Evolutionary conservation across 2,888 invertebrate genomes (phyloP), one percentile per base, ranked within the genome.

Genomic region (Bhutanitis thaidina): DNA sequence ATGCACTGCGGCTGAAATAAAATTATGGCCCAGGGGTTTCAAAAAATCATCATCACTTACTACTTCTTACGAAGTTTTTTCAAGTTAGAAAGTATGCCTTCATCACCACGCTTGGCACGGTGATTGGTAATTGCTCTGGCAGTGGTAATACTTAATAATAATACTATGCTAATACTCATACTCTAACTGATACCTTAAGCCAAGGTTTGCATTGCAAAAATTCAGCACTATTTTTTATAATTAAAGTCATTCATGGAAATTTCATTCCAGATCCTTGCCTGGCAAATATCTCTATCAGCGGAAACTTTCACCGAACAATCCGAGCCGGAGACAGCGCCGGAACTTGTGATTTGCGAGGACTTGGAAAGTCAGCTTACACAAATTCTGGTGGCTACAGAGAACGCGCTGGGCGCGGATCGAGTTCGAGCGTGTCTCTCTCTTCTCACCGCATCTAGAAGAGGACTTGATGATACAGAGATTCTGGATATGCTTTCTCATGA

Each of bases 391-490:
- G 92, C 92, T 53, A 83, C 93, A 25, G 94, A 94, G 74, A 90
- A 90, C 1, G 93, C 94, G 43, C 85, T 95, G 40, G 94, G 94
- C 0, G 85, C 88, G 34, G 92, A 92, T 25, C 90, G 92, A 56
- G 93, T 94, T 12, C 91, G 91, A 68, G 88, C 91, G 44, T 92
- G 95, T 46, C 82, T 96, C 32, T 92, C 95, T 1, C 90, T 96
- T 54, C 83, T 96, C 52, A 92, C 94, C 0, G 93, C 94, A 2
- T 92, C 96, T 7, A 91, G 94, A 48, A 92, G 94, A 70, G 97
- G 97, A 1, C 88, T 97, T 39, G 93, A 94, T 14, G 95, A 95
- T 68, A 94, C 94, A 3, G 97, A 97, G 86, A 93, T 95, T 76
- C 82, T 95, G 65, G 95, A 94, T 66, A 78, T 94, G 55, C 65